Evolutionary conservation across 2,797 vertebrate species (phyloP), one percentile per base, ranked within the genome.

Genomic region (Cryptoblepharus egeriae): DNA sequence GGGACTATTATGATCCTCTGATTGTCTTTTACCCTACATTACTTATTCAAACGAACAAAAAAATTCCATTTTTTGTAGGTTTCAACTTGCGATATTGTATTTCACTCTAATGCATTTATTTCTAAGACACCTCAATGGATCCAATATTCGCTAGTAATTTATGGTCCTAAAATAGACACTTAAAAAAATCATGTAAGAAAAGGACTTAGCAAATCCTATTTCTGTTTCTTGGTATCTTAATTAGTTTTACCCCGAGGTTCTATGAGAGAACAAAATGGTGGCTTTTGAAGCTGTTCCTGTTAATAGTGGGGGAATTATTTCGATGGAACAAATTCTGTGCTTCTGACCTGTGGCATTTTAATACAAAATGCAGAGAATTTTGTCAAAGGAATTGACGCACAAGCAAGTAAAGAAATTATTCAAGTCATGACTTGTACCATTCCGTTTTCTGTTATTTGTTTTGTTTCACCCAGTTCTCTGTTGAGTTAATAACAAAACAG

Each of bases 201-300:
- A 87, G 24, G 39, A 15, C 70, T 82, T 70, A 1, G 35, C 55
- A 49, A 39, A 63, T 16, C 22, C 0, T 0, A 78, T 84, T 28
- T 20, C 30, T 79, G 11, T 42, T 71, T 60, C 58, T 22, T 67
- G 35, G 71, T 55, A 72, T 55, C 57, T 71, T 61, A 61, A 68
- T 71, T 84, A 16, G 45, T 79, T 83, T 77, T 58, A 64, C 4
- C n/a, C 67, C 55, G 1, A 2, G 63, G 4, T 22, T 30, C 75
- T 68, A 0, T 4, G 2, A 39, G 6, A 76, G 67, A 71, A 63
- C 2, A 70, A 65, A 55, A 58, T 42, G 77, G 74, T 2, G 60
- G 63, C 39, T 84, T 76, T 69, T 69, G 85, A 85, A 79, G 81
- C 15, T 83, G 73, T 1, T 82, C 77, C 30, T 64, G 81, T 75